Conservation (phyloP, 2,888 invertebrate genomes). For the Athalia circularis region DNA sequence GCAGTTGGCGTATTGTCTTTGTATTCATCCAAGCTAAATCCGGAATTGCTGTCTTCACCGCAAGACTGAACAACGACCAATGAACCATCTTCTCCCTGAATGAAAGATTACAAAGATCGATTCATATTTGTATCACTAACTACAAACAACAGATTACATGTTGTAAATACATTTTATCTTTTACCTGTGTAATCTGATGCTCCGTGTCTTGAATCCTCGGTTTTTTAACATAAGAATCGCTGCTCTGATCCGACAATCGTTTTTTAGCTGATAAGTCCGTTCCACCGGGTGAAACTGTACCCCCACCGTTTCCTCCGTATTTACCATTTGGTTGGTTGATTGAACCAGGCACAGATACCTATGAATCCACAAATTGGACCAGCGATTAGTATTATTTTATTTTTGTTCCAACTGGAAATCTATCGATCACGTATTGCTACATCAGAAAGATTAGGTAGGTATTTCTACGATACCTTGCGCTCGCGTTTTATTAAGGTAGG, state of each 20-base stretch:
- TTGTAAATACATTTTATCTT: slow-evolving; percentile 44
- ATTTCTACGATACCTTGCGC: slow-evolving; percentile 76
- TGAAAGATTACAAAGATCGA: slow-evolving; percentile 32
- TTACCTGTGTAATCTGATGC: slow-evolving; percentile 62
- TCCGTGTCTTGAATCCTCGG: slow-evolving; percentile 58
- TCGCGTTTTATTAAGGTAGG: slow-evolving; percentile 83
- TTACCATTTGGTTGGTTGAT: slow-evolving; percentile 63
- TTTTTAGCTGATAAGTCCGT: slow-evolving; percentile 58
- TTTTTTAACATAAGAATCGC: slow-evolving; percentile 60
- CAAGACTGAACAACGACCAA: slow-evolving; percentile 66
- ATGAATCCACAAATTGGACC: slow-evolving; percentile 33
- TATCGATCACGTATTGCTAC: not conserved
- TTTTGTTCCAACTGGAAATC: not conserved
- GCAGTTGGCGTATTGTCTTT: slow-evolving; percentile 66
- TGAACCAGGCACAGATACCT: slow-evolving; percentile 58
- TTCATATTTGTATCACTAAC: slow-evolving; percentile 6
- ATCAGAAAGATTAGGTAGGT: not conserved
- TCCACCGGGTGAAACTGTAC: slow-evolving; percentile 60
- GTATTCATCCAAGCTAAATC: slow-evolving; percentile 69
- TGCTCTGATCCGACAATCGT: slow-evolving; percentile 62
- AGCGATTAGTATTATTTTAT: not conserved
- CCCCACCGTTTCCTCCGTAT: slow-evolving; percentile 61
- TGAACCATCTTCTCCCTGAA: slow-evolving; percentile 65
- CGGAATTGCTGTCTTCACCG: slow-evolving; percentile 70
- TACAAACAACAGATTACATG: slow-evolving; percentile 36